phyloP scores from a whole-genome alignment of 1,140 invertebrate species.

The Latrodectus geometricus region DNA sequence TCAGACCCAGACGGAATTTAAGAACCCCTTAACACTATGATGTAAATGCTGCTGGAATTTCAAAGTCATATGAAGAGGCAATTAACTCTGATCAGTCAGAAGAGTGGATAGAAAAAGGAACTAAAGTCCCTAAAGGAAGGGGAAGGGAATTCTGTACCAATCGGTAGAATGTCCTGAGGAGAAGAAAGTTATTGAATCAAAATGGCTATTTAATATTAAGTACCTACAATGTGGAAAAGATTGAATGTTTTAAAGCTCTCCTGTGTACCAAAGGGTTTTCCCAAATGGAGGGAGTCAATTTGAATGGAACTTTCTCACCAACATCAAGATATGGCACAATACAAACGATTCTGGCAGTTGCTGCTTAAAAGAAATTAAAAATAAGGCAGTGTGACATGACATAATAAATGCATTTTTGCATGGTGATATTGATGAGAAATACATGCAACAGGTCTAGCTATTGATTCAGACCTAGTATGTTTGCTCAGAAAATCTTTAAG shows the following conservation, averaged over 20 bases:
- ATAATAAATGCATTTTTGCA: conserved; percentile 33
- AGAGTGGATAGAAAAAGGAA: conserved; percentile 34
- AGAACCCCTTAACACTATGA: conserved; percentile 12
- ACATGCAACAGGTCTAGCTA: conserved; percentile 7
- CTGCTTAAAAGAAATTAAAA: conserved; percentile 44
- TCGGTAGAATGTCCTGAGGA: not conserved
- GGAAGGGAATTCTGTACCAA: too few species aligned
- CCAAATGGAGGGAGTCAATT: conserved; percentile 10
- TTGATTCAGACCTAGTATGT: not conserved
- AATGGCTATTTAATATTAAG: conserved; percentile 58
- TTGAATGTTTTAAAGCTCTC: not conserved
- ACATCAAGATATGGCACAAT: not conserved
- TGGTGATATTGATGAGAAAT: conserved; percentile 27
- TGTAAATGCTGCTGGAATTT: not conserved
- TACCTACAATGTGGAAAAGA: conserved; percentile 18
- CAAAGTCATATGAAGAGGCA: conserved; percentile 40
- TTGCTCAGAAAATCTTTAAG: conserved; percentile 28
- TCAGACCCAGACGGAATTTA: not conserved
- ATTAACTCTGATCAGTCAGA: conserved; percentile 12
- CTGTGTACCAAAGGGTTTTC: conserved; percentile 34
- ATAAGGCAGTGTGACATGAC: conserved; percentile 2
- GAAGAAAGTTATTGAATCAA: conserved; percentile 14
- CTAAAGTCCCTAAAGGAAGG: conserved; percentile 19
- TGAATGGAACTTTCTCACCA: not conserved
- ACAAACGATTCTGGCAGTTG: conserved; percentile 37